A percentile compares a stretch with the other conserved stretches of the same genome.
phyloP scores from a whole-genome alignment of 2,797 vertebrate species.

The Cephalopachus bancanus region DNA sequence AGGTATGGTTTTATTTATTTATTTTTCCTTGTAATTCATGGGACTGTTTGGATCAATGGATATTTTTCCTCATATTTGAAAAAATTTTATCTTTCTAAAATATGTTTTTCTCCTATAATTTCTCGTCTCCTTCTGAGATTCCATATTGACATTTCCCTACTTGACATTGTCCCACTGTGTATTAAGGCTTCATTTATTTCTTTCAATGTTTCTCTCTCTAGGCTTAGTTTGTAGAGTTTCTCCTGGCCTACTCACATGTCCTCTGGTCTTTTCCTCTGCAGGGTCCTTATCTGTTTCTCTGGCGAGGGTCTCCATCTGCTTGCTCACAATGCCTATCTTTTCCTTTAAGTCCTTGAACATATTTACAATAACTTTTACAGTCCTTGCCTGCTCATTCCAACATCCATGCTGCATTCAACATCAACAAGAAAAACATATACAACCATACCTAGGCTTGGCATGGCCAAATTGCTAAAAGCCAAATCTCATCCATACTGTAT shows the following conservation, averaged over 20 bases:
- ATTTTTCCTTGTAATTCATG: neutral
- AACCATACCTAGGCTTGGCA: too few relatives aligned
- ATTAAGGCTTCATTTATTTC: neutral
- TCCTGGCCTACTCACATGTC: neutral
- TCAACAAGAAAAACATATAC: too few relatives aligned
- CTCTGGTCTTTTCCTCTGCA: neutral
- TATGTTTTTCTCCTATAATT: neutral
- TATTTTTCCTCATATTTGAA: slow-evolving; percentile 29
- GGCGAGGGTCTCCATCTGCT: neutral
- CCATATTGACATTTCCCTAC: neutral
- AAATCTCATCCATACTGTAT: neutral
- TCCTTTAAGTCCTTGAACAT: slow-evolving; percentile 1
- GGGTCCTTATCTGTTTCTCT: neutral
- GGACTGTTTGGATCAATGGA: neutral
- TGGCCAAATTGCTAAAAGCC: too few relatives aligned
- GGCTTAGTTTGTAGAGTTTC: neutral
- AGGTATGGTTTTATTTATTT: neutral
- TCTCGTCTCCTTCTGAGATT: neutral
- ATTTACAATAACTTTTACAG: slow-evolving; percentile 20
- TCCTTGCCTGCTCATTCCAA: neutral
- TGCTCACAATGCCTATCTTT: neutral
- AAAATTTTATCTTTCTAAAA: neutral
- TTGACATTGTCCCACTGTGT: neutral
- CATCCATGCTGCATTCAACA: neutral
- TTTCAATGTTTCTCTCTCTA: neutral